Percentiles rank a stretch among this genome's conserved stretches.
Evolutionary conservation across 2,113 vertebrate species (phyloP).

Genomic region (Trematomus loennbergii): DNA sequence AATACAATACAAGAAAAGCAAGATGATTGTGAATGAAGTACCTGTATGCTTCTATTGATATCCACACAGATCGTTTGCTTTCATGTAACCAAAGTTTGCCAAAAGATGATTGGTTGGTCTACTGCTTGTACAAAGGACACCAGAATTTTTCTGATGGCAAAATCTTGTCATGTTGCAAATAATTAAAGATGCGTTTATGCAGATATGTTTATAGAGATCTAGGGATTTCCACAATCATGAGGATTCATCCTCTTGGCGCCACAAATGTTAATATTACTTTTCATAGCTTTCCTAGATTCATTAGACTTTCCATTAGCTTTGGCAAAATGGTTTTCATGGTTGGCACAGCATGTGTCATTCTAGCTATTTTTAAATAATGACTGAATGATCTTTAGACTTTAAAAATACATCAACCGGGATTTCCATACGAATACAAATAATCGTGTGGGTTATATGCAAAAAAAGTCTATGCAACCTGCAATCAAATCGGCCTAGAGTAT

Average conservation of each 20-base stretch:
- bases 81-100: too few relatives aligned
- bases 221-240: background rate
- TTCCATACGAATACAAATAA: background rate
- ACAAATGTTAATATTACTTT: background rate
- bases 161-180: too few relatives aligned
- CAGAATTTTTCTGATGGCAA: too few relatives aligned
- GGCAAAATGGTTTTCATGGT: background rate
- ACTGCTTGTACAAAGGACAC: too few relatives aligned
- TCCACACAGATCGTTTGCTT: too few relatives aligned
- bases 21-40: too few relatives aligned
- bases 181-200: too few relatives aligned
- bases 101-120: too few relatives aligned
- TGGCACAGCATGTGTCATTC: background rate
- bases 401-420: background rate
- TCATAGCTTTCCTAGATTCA: background rate
- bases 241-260: background rate
- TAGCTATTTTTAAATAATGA: background rate
- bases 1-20: background rate
- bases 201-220: too few relatives aligned
- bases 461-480: background rate
- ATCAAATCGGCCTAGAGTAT: background rate
- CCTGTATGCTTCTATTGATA: too few relatives aligned
- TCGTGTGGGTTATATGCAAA: background rate
- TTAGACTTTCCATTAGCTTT: background rate
- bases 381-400: background rate